Percentiles rank a stretch among this genome's conserved stretches.
These are phyloP conservation scores for Hydrocynus forskahlii DNA, from an alignment of 2,797 vertebrate species.

Conservation along the genomic window DNA sequence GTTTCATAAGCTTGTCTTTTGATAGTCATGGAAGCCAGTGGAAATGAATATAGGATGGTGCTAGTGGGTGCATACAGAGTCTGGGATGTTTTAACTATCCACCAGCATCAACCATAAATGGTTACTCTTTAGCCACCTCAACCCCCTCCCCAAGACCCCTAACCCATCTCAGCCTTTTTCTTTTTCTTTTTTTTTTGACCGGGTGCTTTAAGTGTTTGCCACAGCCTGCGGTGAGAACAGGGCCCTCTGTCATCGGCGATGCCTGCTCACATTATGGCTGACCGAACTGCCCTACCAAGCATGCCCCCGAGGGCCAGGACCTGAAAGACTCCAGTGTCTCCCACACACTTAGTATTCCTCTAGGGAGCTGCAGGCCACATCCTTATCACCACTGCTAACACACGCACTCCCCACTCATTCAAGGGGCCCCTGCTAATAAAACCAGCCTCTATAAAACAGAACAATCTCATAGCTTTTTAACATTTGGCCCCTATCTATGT, in stretches of 20 bases:
- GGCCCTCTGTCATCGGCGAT: slow-evolving; percentile 65
- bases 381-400: slow-evolving; percentile 28
- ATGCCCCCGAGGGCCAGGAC: slow-evolving; percentile 50
- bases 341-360: slow-evolving; percentile 72
- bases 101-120: background rate
- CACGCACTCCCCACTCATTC: slow-evolving; percentile 6
- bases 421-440: slow-evolving; percentile 2
- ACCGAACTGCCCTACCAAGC: slow-evolving; percentile 65
- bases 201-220: slow-evolving; percentile 27
- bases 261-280: slow-evolving; percentile 62
- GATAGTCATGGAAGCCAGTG: slow-evolving; percentile 64
- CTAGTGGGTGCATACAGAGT: background rate
- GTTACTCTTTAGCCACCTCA: background rate
- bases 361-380: slow-evolving; percentile 37
- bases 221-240: slow-evolving; percentile 64
- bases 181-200: background rate
- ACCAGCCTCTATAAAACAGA: slow-evolving; percentile 7
- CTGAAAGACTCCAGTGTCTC: slow-evolving; percentile 77
- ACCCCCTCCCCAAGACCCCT: background rate
- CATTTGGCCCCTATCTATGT: background rate
- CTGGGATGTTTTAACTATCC: slow-evolving; percentile 7
- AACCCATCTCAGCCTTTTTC: no score
- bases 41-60: slow-evolving; percentile 40
- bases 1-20: slow-evolving; percentile 64
- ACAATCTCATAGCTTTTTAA: slow-evolving; percentile 22